Base-by-base conservation (phyloP, 2,113 vertebrate genomes). In the Nettapus auritus region DNA sequence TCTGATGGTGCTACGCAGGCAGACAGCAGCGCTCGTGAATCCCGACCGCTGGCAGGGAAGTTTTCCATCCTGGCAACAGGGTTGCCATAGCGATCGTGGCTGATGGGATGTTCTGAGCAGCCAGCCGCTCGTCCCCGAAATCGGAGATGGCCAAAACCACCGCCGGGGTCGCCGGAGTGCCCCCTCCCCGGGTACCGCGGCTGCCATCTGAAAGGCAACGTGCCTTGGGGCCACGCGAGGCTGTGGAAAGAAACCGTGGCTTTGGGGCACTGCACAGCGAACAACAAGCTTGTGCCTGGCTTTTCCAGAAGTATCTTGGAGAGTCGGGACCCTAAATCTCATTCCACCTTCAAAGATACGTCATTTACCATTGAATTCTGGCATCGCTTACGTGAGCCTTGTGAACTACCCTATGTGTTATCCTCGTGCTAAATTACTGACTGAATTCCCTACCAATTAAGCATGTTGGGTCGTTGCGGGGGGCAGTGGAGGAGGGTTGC, bases 41-140 rank as follows among this genome's bases (percentile, higher is more conserved):
- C 96, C 92, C 46, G 70, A 60, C 2, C 74, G 90, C 95, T 73
- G 95, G 81, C 82, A 68, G 86, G 18, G 69, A 98, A 97, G 88
- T 96, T 97, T 96, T 62, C 71, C 89, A 87, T 94, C 97, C 89
- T 96, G 96, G 96, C 97, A 98, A 97, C 95, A 46, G 73, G 1
- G 98, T 98, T 98, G 97, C 98, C 96, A 98, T 98, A 95, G 98
- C 4, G 22, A 98, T 97, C 64, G 62, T 21, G 33, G 95, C 92
- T 93, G 94, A 95, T 96, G 28, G 6, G 82, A 97, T 97, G 97
- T 96, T 98, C 98, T 98, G 98, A 98, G 98, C 98, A 98, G 98
- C 96, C 26, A 98, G 98, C 96, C 28, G 8, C 96, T 91, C 12
- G 13, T 13, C 50, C 50, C 23, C 23, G 26, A 25, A 93, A 85